A percentile compares a stretch with the other conserved stretches of the same genome.
Evolutionary conservation across 1,140 invertebrate species (phyloP).

Genomic region (Drusus annulatus): DNA sequence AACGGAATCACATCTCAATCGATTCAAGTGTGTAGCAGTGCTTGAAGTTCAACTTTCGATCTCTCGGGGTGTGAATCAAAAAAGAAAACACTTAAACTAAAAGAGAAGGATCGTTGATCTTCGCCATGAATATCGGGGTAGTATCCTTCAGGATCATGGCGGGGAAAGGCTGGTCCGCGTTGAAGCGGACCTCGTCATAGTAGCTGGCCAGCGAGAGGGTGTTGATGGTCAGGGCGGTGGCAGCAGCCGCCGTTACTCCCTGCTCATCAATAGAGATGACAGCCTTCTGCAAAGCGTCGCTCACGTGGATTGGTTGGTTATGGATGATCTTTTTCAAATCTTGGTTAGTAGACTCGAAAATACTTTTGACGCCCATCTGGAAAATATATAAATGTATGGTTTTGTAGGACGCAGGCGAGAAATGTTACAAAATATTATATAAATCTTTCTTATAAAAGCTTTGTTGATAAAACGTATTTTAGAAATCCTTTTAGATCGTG

Average conservation of each 20-base stretch:
- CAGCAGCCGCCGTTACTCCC: conserved; percentile 79
- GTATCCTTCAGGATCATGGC: conserved; percentile 65
- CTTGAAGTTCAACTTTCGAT: too few relatives aligned
- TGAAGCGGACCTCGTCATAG: conserved; percentile 67
- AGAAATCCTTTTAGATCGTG: too few relatives aligned
- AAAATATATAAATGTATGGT: conserved; percentile 55
- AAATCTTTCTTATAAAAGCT: too few relatives aligned
- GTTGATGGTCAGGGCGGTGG: conserved; percentile 74
- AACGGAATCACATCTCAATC: too few relatives aligned
- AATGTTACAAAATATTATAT: too few relatives aligned
- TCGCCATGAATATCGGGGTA: conserved; percentile 67
- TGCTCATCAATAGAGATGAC: conserved; percentile 81
- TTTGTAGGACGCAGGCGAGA: too few relatives aligned
- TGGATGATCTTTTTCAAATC: conserved; percentile 69
- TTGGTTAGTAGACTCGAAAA: conserved; percentile 74
- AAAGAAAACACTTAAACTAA: too few relatives aligned
- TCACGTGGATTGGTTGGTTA: conserved; percentile 68
- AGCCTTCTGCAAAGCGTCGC: conserved; percentile 78
- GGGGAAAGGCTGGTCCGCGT: conserved; percentile 79
- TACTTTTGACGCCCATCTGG: conserved; percentile 75
- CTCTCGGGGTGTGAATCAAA: too few relatives aligned
- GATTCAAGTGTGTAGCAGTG: too few relatives aligned
- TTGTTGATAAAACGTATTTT: too few relatives aligned
- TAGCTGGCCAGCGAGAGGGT: conserved; percentile 72
- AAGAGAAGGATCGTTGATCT: conserved; percentile 64